Evolutionary conservation across 2,113 vertebrate species (phyloP).

Genomic region (Elgaria multicarinata): DNA sequence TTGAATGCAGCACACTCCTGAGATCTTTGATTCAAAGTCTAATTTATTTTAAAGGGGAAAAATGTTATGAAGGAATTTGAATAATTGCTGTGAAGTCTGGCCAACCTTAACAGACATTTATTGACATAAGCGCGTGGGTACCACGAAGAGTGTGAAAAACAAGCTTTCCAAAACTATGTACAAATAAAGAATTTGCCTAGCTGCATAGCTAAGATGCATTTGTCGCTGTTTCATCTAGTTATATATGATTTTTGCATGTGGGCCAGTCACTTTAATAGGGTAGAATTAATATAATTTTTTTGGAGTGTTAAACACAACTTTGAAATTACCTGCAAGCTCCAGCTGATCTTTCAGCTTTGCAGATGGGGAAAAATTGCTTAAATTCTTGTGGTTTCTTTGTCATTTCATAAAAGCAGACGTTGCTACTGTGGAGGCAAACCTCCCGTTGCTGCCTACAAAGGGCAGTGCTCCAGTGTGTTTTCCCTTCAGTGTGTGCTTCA

Average conservation of each 20-base stretch:
- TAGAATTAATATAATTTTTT: slow-evolving; percentile 44
- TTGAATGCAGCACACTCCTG: slow-evolving; percentile 6
- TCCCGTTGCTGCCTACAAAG: slow-evolving; percentile 77
- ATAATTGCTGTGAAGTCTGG: slow-evolving; percentile 49
- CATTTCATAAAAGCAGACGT: slow-evolving; percentile 76
- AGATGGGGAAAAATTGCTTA: slow-evolving; percentile 69
- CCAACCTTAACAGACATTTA: slow-evolving; percentile 26
- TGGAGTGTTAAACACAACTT: slow-evolving; percentile 63
- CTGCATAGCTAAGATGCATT: slow-evolving; percentile 41
- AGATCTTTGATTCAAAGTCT: slow-evolving; percentile 42
- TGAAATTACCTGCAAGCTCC: slow-evolving; percentile 74
- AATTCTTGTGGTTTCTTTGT: slow-evolving; percentile 82
- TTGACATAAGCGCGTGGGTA: slow-evolving; percentile 35
- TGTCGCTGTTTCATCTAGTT: slow-evolving; percentile 53
- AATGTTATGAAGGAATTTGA: slow-evolving; percentile 36
- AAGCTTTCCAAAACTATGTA: slow-evolving; percentile 55
- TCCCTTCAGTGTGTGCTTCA: slow-evolving; percentile 85
- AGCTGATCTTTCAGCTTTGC: slow-evolving; percentile 57
- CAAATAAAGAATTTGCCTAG: slow-evolving; percentile 41
- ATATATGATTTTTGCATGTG: slow-evolving; percentile 56
- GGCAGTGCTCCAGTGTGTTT: slow-evolving; percentile 87
- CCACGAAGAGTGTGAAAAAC: slow-evolving; percentile 41
- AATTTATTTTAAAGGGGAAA: slow-evolving; percentile 52
- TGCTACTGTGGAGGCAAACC: slow-evolving; percentile 81
- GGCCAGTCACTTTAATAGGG: slow-evolving; percentile 21